phyloP scores from a whole-genome alignment of 2,888 invertebrate genomes.

The Luperina testacea region DNA sequence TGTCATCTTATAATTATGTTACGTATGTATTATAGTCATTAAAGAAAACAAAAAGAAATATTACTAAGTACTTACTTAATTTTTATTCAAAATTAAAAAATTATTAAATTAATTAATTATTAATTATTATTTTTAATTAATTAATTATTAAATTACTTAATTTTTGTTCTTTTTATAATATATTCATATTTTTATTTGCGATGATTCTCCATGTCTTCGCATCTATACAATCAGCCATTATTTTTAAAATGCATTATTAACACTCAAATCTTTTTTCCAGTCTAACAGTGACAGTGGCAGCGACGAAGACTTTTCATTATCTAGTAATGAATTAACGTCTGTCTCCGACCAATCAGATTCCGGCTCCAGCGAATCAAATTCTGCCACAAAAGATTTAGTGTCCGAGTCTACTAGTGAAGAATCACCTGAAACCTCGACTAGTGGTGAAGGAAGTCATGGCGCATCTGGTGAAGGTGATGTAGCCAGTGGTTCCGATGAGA shows the following conservation, averaged over 20 bases:
- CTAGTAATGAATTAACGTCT: slow-evolving; percentile 12
- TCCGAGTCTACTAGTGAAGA: slow-evolving; percentile 21
- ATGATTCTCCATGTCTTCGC: not conserved
- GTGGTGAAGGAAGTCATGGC: not conserved
- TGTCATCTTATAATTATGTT: no score
- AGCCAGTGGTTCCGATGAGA: not conserved
- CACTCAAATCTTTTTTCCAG: slow-evolving; percentile 12
- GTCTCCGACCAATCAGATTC: not conserved
- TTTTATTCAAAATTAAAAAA: no score
- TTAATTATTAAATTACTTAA: no score
- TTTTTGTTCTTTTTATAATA: not conserved
- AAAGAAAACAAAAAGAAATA: no score
- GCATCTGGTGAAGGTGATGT: slow-evolving; percentile 1
- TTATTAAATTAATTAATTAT: no score
- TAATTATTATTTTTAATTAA: no score
- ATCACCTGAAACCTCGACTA: not conserved
- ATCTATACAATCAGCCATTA: not conserved
- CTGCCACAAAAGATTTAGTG: not conserved
- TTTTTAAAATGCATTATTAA: not conserved
- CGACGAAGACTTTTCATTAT: not conserved
- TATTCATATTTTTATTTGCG: not conserved
- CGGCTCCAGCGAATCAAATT: not conserved
- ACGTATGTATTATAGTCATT: no score
- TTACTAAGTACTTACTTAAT: not conserved
- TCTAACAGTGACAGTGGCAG: not conserved